These are phyloP conservation scores for Caenorhabditis afra DNA, from an alignment of 2,888 invertebrate species.

Conservation along the genomic window DNA sequence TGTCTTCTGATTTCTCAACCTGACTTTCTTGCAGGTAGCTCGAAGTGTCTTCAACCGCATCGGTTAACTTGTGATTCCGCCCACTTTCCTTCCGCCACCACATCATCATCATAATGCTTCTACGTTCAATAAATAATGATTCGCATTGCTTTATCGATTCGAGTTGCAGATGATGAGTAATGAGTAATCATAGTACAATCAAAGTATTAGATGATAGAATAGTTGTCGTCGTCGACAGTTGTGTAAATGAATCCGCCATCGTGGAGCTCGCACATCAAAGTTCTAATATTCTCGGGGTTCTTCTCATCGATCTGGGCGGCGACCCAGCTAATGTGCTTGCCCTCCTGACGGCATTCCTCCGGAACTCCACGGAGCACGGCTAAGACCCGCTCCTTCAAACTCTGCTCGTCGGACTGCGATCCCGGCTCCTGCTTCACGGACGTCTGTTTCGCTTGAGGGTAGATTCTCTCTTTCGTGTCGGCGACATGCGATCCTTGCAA, in stretches of 20 bases:
- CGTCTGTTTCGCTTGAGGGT: constrained; percentile 2
- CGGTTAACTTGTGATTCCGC: constrained; percentile 48
- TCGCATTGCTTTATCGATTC: not conserved
- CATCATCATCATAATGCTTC: too few relatives aligned
- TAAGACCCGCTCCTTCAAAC: constrained; percentile 10
- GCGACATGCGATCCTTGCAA: constrained; percentile 2
- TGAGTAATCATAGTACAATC: constrained; percentile 14
- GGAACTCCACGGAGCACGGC: constrained; percentile 6
- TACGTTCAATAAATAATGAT: not conserved
- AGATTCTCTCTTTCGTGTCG: constrained; percentile 41
- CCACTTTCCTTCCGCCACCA: constrained; percentile 13
- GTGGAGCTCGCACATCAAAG: constrained; percentile 4
- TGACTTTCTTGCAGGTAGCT: constrained; percentile 42
- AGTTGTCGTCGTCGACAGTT: constrained; percentile 19
- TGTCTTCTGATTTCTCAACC: constrained; percentile 6
- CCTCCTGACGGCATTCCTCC: constrained; percentile 18
- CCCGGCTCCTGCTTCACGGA: not conserved
- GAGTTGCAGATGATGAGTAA: constrained; percentile 22
- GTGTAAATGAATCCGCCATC: constrained; percentile 34
- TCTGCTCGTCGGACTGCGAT: not conserved
- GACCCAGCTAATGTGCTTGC: constrained; percentile 30
- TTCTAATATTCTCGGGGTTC: constrained; percentile 8
- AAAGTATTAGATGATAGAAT: constrained; percentile 15
- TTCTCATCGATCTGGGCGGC: constrained; percentile 12
- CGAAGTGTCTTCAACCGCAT: constrained; percentile 59